Percentiles rank a stretch among this genome's conserved stretches.
Evolutionary conservation across 1,140 invertebrate genomes (phyloP).

Genomic region (Gryllus bimaculatus): DNA sequence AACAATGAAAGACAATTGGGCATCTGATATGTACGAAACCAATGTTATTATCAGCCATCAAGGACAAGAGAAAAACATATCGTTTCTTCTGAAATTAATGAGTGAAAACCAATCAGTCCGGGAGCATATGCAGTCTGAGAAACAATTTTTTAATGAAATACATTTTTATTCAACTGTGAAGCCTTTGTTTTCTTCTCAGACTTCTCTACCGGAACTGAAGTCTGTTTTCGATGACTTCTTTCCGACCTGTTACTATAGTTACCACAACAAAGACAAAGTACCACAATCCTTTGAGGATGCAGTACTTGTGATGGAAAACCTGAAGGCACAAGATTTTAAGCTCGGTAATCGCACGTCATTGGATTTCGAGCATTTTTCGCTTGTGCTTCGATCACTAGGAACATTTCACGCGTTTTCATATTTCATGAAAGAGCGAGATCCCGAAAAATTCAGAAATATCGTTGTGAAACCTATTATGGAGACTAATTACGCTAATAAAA

Average conservation of each 20-base stretch:
- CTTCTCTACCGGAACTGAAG: neutral
- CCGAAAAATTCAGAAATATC: conserved; percentile 27
- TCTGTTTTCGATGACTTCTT: neutral
- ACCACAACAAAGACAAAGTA: neutral
- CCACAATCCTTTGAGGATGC: neutral
- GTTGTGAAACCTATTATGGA: conserved; percentile 25
- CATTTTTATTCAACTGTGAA: neutral
- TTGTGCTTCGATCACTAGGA: conserved; percentile 31
- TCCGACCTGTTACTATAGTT: conserved; percentile 11
- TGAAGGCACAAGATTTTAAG: conserved; percentile 23
- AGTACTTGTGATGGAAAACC: conserved; percentile 31
- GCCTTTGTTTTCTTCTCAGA: neutral
- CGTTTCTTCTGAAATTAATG: neutral
- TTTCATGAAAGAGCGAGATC: conserved; percentile 27
- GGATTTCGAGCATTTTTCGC: conserved; percentile 28
- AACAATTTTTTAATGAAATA: conserved; percentile 9
- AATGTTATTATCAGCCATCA: neutral
- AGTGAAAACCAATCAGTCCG: neutral
- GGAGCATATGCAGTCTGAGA: neutral
- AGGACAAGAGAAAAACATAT: neutral
- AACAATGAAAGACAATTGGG: neutral
- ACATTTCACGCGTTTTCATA: conserved; percentile 34
- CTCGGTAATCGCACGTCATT: conserved; percentile 15
- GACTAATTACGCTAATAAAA: neutral
- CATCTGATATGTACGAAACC: neutral